Base-by-base conservation (phyloP, 2,888 invertebrate species). In the Diaprepes abbreviatus region DNA sequence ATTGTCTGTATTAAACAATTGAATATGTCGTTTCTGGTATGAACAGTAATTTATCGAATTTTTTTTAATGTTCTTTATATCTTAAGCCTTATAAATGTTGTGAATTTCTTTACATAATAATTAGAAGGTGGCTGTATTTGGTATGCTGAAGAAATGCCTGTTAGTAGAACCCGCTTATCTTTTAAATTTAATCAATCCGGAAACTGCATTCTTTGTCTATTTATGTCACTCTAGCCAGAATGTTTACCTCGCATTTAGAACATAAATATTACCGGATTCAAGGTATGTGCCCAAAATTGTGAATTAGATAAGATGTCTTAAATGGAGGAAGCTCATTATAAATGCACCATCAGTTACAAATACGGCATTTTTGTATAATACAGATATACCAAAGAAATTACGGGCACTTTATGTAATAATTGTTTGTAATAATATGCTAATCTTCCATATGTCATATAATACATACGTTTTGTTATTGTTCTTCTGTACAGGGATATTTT, bases 91-190 rank as follows among this genome's bases (percentile, higher is more conserved):
- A 28, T 40, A 10, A 43, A 40, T 9, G 9, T 16, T 19, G 7
- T 3, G 17, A 14, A 14, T 40, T 40, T 43, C 10, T 21, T 17
- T 2, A 19, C 19, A 16, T n/a, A 43, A 43, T 43, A 43, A 43
- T 43, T 10, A 19, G 19, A 10, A 43, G 0, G 19, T 4, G n/a
- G 14, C 19, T 43, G 19, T 43, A 43, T 19, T 43, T 43, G 43
- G 19, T 43, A 43, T 10, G 19, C 43, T 43, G 7, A 43, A 43
- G n/a, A 43, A 43, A 43, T 19, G 19, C 43, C 43, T 10, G 19
- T 43, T 43, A n/a, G 17, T 43, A 19, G 43, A 43, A 43, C 12
- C 17, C 16, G 17, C 43, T 43, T 43, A 43, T 43, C 43, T 19
- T 19, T 43, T 4, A 43, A 43, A 43, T 43, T 19, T 43, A 6